These are phyloP conservation scores for Hydrocynus forskahlii DNA, from an alignment of 2,797 vertebrate species.

Conservation along the genomic window DNA sequence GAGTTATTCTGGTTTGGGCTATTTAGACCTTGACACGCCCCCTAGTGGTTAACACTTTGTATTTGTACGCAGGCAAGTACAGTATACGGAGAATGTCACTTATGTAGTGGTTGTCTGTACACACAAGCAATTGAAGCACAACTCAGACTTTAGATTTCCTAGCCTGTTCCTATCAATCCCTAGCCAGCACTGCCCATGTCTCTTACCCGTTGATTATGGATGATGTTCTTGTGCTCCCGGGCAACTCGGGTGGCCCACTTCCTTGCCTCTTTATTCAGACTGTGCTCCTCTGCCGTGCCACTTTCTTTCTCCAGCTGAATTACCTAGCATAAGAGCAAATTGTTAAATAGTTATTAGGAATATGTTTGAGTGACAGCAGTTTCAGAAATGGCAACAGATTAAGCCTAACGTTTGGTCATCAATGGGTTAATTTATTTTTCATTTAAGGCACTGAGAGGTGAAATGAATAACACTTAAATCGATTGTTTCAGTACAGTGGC, in stretches of 20 bases:
- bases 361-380: neutral
- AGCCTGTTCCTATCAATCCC: too few relatives aligned
- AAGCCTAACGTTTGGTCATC: neutral
- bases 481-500: too few relatives aligned
- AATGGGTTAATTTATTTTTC: too few relatives aligned
- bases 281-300: conserved; percentile 90
- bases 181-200: neutral
- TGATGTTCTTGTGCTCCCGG: conserved; percentile 91
- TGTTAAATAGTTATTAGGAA: neutral
- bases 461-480: too few relatives aligned
- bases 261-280: conserved; percentile 94
- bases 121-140: too few relatives aligned
- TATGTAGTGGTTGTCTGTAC: neutral
- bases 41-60: neutral
- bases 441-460: too few relatives aligned
- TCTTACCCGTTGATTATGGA: conserved; percentile 89
- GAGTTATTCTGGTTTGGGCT: neutral
- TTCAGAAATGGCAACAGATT: neutral
- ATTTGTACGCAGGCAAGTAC: too few relatives aligned
- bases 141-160: neutral
- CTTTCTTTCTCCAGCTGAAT: conserved; percentile 87
- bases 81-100: too few relatives aligned
- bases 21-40: neutral
- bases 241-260: conserved; percentile 94
- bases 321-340: conserved; percentile 74